These are phyloP conservation scores for Rachycentron canadum DNA, from an alignment of 2,797 vertebrate species.

Conservation along the genomic window DNA sequence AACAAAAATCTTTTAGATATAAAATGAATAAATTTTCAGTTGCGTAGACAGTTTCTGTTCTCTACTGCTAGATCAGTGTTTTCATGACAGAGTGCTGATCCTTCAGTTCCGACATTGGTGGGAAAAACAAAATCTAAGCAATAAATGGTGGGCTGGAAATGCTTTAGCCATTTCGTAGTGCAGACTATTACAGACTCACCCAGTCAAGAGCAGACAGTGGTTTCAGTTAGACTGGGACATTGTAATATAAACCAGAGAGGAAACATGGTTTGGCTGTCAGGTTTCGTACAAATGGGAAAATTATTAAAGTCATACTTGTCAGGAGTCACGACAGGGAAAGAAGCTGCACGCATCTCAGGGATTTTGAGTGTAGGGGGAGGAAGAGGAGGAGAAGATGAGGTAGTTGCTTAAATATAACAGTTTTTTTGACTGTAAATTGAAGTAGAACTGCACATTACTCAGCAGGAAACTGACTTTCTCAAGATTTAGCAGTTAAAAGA, in stretches of 20 bases:
- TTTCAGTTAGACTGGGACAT: slow-evolving; percentile 50
- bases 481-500: slow-evolving; percentile 1
- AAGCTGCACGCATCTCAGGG: background rate
- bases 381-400: background rate
- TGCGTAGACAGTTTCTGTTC: background rate
- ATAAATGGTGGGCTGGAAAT: slow-evolving; percentile 60
- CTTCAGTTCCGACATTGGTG: slow-evolving; percentile 14
- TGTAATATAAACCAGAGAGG: slow-evolving; percentile 35
- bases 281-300: background rate
- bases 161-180: slow-evolving; percentile 42
- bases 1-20: background rate
- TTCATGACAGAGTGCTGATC: slow-evolving; percentile 39
- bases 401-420: background rate
- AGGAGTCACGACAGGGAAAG: background rate
- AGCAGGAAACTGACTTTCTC: background rate
- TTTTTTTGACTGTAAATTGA: background rate
- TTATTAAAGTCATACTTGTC: background rate
- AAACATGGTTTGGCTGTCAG: slow-evolving; percentile 31
- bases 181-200: slow-evolving; percentile 23
- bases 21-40: background rate
- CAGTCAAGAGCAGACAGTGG: slow-evolving; percentile 35
- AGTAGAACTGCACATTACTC: slow-evolving; percentile 2
- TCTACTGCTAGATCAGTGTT: slow-evolving; percentile 22
- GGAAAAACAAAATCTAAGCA: slow-evolving; percentile 14
- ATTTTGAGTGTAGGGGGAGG: background rate